phyloP scores from a whole-genome alignment of 1,140 invertebrate species.

The Phocides pigmalion region DNA sequence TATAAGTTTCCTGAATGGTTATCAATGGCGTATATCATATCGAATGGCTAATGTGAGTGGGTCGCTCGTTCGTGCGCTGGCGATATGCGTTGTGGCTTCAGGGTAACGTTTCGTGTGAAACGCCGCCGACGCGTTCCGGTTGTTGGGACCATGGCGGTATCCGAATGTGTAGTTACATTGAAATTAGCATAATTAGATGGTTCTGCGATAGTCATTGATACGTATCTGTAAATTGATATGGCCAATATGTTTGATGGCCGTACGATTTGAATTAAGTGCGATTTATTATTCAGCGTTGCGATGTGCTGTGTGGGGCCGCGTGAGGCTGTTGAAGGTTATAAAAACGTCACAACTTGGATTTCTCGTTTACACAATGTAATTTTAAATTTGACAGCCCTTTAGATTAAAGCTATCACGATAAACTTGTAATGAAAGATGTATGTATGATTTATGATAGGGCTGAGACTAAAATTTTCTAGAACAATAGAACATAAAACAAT shows the following conservation, averaged over 20 bases:
- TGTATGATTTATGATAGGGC: no score
- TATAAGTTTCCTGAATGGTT: constrained; percentile 15
- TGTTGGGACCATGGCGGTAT: not conserved
- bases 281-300: constrained; percentile 9
- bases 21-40: constrained; percentile 21
- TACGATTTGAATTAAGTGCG: constrained; percentile 11
- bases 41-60: constrained; percentile 4
- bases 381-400: no score
- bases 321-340: not conserved
- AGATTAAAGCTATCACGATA: not conserved
- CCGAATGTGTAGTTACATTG: constrained; percentile 16
- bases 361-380: not conserved
- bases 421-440: no score
- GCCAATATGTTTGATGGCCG: constrained; percentile 19
- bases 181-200: constrained; percentile 20
- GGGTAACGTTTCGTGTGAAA: constrained; percentile 10
- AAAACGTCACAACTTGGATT: not conserved
- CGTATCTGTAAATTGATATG: constrained; percentile 17
- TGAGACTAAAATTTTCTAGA: no score
- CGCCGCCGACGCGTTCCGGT: constrained; percentile 6
- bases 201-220: constrained; percentile 17
- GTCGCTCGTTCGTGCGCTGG: constrained; percentile 5
- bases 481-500: no score
- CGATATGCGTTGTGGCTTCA: constrained; percentile 17
- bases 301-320: not conserved